Evolutionary conservation across 2,797 vertebrate species (phyloP).

Genomic region (Enteromius paludinosus): DNA sequence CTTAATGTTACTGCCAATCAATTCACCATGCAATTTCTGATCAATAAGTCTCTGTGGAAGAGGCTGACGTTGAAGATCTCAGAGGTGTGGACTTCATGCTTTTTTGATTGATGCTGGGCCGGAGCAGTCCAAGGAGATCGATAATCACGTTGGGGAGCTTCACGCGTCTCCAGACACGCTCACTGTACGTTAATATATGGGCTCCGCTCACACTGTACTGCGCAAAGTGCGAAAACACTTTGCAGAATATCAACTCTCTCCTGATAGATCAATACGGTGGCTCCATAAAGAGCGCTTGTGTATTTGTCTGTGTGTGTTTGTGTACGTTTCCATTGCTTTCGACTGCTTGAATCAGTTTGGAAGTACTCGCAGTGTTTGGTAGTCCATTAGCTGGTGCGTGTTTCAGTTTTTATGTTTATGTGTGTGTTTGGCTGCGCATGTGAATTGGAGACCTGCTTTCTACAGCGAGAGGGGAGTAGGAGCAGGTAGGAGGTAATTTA

Average conservation of each 20-base stretch:
- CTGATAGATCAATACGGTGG: conserved; percentile 52
- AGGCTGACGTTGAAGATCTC: conserved; percentile 30
- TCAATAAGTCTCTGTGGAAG: conserved; percentile 38
- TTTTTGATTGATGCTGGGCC: conserved; percentile 40
- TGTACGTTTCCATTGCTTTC: conserved; percentile 34
- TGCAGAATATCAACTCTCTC: conserved; percentile 62
- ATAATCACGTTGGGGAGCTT: conserved; percentile 54
- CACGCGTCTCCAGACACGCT: conserved; percentile 31
- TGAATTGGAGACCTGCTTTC: conserved; percentile 8
- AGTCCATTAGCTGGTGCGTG: background rate
- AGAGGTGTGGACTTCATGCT: conserved; percentile 31
- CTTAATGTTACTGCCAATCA: conserved; percentile 51
- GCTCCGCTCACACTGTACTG: conserved; percentile 37
- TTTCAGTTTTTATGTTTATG: conserved; percentile 14
- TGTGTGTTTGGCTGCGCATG: background rate
- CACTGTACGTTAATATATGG: conserved; percentile 56
- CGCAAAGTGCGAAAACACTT: conserved; percentile 54
- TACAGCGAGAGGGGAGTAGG: conserved; percentile 58
- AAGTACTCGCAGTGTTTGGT: conserved; percentile 18
- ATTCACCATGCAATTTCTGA: conserved; percentile 39
- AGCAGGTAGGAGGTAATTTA: conserved; percentile 77
- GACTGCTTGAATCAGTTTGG: conserved; percentile 22
- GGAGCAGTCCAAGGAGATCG: conserved; percentile 39
- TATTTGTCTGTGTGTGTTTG: conserved; percentile 27
- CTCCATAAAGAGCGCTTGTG: conserved; percentile 39